Percentiles rank a stretch among this genome's conserved stretches.
These are phyloP conservation scores for Iphiclides podalirius DNA, from an alignment of 2,888 invertebrate genomes.

Conservation along the genomic window DNA sequence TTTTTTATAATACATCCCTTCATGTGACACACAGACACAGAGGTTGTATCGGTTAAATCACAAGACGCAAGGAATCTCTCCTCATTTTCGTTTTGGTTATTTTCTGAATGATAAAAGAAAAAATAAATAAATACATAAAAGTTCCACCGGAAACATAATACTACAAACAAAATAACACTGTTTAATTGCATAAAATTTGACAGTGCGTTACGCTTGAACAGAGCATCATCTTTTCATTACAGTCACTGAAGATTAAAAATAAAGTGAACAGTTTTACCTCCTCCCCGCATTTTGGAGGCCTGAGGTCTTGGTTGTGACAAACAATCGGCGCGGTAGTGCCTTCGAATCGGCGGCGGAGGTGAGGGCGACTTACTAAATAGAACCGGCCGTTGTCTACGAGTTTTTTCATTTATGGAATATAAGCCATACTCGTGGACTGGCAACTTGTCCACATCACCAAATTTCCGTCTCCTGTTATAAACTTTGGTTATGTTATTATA, in stretches of 20 bases:
- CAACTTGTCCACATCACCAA: constrained; percentile 53
- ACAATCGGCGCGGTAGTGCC: constrained; percentile 40
- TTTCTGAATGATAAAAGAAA: constrained; percentile 39
- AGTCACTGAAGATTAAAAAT: no score
- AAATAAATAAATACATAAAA: constrained; percentile 13
- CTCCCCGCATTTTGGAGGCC: constrained; percentile 53
- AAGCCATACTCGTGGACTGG: constrained; percentile 61
- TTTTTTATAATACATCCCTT: constrained; percentile 54
- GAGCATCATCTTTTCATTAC: constrained; percentile 33
- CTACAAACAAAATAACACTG: constrained; percentile 53
- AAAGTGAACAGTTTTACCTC: no score
- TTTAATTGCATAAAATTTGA: constrained; percentile 35
- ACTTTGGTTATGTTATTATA: constrained; percentile 43
- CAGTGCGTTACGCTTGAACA: constrained; percentile 50
- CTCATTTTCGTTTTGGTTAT: constrained; percentile 44
- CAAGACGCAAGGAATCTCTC: constrained; percentile 57
- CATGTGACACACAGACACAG: constrained; percentile 37
- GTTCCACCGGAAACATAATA: constrained; percentile 2
- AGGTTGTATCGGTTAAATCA: constrained; percentile 48
- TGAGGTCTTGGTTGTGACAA: constrained; percentile 42
- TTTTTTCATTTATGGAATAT: constrained; percentile 59
- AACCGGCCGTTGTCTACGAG: constrained; percentile 41
- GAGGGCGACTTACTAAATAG: constrained; percentile 48
- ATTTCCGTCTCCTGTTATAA: constrained; percentile 55
- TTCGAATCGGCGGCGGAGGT: constrained; percentile 47